These are phyloP conservation scores for Dysmachus trigonus DNA, from an alignment of 2,888 invertebrate genomes.

Conservation along the genomic window DNA sequence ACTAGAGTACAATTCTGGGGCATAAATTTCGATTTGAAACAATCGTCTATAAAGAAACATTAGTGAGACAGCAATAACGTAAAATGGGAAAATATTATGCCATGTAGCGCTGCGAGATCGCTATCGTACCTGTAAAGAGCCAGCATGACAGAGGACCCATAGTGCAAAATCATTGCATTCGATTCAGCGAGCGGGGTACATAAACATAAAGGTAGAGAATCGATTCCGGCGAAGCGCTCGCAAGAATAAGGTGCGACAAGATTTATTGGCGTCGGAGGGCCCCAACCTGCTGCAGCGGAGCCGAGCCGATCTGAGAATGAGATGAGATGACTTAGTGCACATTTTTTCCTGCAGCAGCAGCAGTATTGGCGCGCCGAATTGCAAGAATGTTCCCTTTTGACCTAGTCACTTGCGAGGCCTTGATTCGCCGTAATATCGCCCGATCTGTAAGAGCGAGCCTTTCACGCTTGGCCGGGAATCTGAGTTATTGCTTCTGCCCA, in stretches of 20 bases:
- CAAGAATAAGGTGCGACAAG: conserved; percentile 46
- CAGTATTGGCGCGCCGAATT: conserved; percentile 30
- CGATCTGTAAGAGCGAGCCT: conserved; percentile 46
- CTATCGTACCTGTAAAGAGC: conserved; percentile 50
- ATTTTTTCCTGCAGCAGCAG: not conserved
- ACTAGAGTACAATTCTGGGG: conserved; percentile 10
- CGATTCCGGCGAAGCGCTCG: conserved; percentile 28
- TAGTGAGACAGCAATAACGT: conserved; percentile 55
- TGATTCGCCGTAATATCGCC: conserved; percentile 39
- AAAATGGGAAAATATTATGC: conserved; percentile 55
- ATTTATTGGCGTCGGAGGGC: conserved; percentile 46
- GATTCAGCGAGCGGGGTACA: conserved; percentile 1
- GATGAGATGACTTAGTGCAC: conserved; percentile 36
- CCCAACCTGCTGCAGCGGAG: conserved; percentile 21
- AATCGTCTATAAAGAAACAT: conserved; percentile 55
- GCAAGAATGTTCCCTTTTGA: conserved; percentile 27
- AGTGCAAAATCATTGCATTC: conserved; percentile 34
- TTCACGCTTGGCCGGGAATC: conserved; percentile 46
- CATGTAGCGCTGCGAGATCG: conserved; percentile 53
- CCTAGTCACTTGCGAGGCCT: conserved; percentile 20
- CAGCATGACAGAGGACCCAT: conserved; percentile 35
- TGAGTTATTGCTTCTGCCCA: conserved; percentile 48
- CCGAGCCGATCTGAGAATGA: not conserved
- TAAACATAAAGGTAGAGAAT: conserved; percentile 33
- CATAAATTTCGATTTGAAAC: conserved; percentile 54